phyloP scores from a whole-genome alignment of 2,797 vertebrate species.

The Melanotaenia maccullochi region DNA sequence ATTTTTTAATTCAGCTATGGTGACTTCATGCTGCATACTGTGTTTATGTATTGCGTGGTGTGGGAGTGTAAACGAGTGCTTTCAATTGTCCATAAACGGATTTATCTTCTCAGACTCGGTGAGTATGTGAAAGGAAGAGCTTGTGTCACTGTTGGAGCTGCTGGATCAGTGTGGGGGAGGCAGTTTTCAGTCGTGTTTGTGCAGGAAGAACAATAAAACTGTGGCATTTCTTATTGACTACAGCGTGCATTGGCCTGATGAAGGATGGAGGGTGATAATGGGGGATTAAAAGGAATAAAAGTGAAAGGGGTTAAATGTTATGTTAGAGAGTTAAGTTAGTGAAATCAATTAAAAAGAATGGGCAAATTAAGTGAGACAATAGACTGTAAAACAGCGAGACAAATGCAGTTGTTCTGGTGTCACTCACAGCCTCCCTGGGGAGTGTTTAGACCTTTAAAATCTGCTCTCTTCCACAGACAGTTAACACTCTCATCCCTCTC shows the following conservation, averaged over 20 bases:
- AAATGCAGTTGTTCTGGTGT: constrained; percentile 47
- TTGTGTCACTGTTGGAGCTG: constrained; percentile 26
- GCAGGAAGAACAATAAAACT: constrained; percentile 18
- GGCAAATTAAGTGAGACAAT: not conserved
- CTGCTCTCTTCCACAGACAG: constrained; percentile 54
- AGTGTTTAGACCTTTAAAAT: constrained; percentile 71
- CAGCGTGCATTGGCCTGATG: constrained; percentile 13
- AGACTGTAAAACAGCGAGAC: constrained; percentile 10
- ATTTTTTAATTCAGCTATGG: constrained; percentile 13
- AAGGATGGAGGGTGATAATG: constrained; percentile 18
- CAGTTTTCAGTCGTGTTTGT: not conserved
- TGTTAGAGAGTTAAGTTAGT: not conserved
- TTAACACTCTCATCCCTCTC: constrained; percentile 38
- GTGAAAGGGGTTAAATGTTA: not conserved
- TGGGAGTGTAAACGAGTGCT: not conserved
- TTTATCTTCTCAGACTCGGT: constrained; percentile 25
- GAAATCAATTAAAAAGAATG: not conserved
- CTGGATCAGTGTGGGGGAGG: not conserved
- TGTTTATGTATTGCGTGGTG: constrained; percentile 26
- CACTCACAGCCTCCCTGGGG: constrained; percentile 65
- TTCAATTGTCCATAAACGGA: constrained; percentile 13
- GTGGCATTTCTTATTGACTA: constrained; percentile 17
- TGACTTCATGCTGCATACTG: not conserved
- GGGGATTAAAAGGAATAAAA: constrained; percentile 1
- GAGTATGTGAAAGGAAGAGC: constrained; percentile 7